Evolutionary conservation across 2,113 vertebrate genomes (phyloP), one percentile per base, ranked within the genome.

Genomic region (Salvelinus alpinus): DNA sequence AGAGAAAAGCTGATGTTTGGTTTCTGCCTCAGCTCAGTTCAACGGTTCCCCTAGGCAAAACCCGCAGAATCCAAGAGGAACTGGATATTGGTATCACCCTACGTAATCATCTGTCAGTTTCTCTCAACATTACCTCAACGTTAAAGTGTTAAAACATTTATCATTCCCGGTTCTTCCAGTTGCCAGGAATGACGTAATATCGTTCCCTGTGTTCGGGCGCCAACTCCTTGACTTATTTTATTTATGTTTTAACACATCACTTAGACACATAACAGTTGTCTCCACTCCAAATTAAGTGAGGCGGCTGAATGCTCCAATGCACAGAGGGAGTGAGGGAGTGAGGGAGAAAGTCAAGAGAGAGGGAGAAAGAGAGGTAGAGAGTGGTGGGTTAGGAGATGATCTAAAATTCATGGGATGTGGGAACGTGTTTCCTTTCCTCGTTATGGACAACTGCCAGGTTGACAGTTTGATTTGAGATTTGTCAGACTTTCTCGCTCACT

Each of bases 371-470:
- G 48, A 51, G 48, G 14, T 8, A 34, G 34, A 34, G 13, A 51
- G 9, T 11, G 48, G 48, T 51, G 6, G 24, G 14, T 11, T 25
- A 27, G 16, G 5, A 38, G 34, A 54, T 13, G 1, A 72, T 71
- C 57, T 80, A 25, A 80, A 78, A 83, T 79, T 70, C 78, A 83
- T 51, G 48, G 27, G 38, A 12, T 59, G 54, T 62, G 34, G 2
- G 25, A 38, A 73, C 1, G 48, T 2, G 24, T n/a, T 34, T 25
- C 59, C 70, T 14, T 24, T n/a, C 31, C 4, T 65, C 12, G 74
- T 73, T 80, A 77, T 27, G 11, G 79, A 73, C 29, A 67, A 9
- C 74, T 67, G 76, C 65, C 57, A 83, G n/a, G 13, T 25, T 76
- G 29, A 25, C 38, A 70, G 31, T 72, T 80, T 70, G 34, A 72